Percentiles rank a stretch among this genome's conserved stretches.
phyloP scores from a whole-genome alignment of 1,140 invertebrate species.

The Homalodisca vitripennis region DNA sequence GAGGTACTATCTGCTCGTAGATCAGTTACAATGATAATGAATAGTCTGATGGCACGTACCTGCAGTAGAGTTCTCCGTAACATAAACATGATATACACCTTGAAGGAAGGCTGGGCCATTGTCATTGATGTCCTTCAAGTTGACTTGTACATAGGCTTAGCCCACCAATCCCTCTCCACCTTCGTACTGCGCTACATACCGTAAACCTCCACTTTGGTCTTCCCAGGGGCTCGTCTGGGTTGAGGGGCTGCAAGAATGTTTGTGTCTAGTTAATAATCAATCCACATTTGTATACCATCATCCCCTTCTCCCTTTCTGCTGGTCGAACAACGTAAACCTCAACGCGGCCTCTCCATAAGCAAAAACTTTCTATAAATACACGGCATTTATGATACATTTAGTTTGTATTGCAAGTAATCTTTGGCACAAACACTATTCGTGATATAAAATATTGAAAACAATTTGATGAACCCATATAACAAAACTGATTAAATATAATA shows the following conservation, averaged over 20 bases:
- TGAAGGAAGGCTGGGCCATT: conserved; percentile 95
- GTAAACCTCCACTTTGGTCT: conserved; percentile 94
- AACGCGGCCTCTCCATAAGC: too few relatives aligned
- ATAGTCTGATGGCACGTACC: conserved; percentile 94
- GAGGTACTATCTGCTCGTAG: conserved; percentile 95
- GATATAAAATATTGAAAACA: too few relatives aligned
- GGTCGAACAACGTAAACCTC: too few relatives aligned
- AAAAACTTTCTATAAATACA: too few relatives aligned
- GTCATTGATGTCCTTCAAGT: conserved; percentile 97
- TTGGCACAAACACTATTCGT: too few relatives aligned
- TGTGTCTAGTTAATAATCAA: too few relatives aligned
- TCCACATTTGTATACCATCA: too few relatives aligned
- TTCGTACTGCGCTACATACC: conserved; percentile 95
- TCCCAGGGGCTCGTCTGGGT: conserved; percentile 94
- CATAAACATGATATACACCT: conserved; percentile 93
- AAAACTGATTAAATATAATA: too few relatives aligned
- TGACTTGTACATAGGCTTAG: conserved; percentile 96
- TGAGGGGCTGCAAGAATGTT: conserved; percentile 68
- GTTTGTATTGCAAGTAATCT: too few relatives aligned
- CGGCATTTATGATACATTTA: too few relatives aligned
- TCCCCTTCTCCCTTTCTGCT: too few relatives aligned
- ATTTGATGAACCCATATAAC: too few relatives aligned
- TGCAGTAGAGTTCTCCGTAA: conserved; percentile 94
- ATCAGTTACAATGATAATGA: conserved; percentile 96
- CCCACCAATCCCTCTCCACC: conserved; percentile 92